Percentiles rank a stretch among this genome's conserved stretches.
Conservation (phyloP, 2,888 invertebrate species). For the Perizoma flavofasciatum region DNA sequence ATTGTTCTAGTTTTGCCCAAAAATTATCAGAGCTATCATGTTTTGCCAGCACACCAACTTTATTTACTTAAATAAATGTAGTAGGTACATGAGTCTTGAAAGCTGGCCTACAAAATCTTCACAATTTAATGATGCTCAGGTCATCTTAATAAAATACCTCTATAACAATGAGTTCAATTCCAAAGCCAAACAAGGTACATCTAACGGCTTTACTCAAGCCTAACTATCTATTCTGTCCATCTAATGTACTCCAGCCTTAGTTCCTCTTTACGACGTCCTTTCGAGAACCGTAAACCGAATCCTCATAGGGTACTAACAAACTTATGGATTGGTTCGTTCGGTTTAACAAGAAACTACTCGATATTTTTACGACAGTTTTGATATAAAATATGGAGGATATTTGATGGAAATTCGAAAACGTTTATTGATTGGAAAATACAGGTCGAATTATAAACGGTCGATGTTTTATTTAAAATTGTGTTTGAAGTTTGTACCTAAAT, state of each 20-base stretch:
- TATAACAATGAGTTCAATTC: conserved; percentile 14
- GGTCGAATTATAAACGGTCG: conserved; percentile 13
- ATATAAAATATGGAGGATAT: conserved; percentile 37
- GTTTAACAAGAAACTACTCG: conserved; percentile 35
- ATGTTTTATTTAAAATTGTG: conserved; percentile 16
- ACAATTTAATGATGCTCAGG: background rate
- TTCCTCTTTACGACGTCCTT: conserved; percentile 63
- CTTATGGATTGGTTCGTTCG: conserved; percentile 38
- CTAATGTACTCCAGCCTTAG: conserved; percentile 46
- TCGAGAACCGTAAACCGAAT: conserved; percentile 58
- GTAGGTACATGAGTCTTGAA: too few species aligned
- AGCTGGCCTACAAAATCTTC: too few species aligned
- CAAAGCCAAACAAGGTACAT: conserved; percentile 12
- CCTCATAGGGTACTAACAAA: conserved; percentile 64
- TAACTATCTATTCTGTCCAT: conserved; percentile 38
- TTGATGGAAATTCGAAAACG: conserved; percentile 25
- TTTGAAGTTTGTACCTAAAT: too few species aligned
- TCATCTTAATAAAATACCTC: conserved; percentile 6
- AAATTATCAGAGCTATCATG: too few species aligned
- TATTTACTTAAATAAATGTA: too few species aligned
- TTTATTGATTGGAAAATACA: conserved; percentile 24
- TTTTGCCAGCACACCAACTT: too few species aligned
- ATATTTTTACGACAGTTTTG: conserved; percentile 38
- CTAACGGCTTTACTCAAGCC: conserved; percentile 21
- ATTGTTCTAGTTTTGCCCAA: too few species aligned